A percentile compares a stretch with the other conserved stretches of the same genome.
These are phyloP conservation scores for Trididemnum clinides DNA, from an alignment of 23 tunicate species.

Conservation along the genomic window DNA sequence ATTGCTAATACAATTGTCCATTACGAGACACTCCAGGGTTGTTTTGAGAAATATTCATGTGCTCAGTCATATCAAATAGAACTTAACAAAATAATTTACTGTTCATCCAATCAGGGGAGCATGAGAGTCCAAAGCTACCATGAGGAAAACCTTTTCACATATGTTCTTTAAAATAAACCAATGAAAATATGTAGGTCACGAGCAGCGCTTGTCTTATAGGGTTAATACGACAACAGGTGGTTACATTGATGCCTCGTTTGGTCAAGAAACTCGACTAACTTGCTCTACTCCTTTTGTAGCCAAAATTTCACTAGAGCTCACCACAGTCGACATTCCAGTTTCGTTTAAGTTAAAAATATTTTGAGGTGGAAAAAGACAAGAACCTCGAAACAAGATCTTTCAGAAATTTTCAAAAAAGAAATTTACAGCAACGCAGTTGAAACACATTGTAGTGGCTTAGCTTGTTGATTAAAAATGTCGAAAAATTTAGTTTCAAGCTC, in stretches of 20 bases:
- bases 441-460: slow-evolving; percentile 1
- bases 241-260: neutral
- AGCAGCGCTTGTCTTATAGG: neutral
- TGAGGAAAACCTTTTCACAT: neutral
- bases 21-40: neutral
- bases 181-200: neutral
- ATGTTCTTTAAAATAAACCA: neutral
- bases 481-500: neutral
- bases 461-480: slow-evolving; percentile 30
- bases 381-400: neutral
- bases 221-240: neutral
- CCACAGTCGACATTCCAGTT: no score
- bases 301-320: neutral
- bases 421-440: neutral
- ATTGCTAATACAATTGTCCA: neutral
- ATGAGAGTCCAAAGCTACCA: neutral
- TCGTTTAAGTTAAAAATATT: slow-evolving; percentile 30
- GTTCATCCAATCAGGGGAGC: neutral
- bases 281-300: neutral
- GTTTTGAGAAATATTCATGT: neutral
- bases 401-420: slow-evolving; percentile 8
- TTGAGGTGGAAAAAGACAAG: neutral
- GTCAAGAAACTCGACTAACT: neutral
- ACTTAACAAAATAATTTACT: neutral
- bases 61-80: neutral